Evolutionary conservation across 2,113 vertebrate genomes (phyloP), one percentile per base, ranked within the genome.

Genomic region (Natator depressus): DNA sequence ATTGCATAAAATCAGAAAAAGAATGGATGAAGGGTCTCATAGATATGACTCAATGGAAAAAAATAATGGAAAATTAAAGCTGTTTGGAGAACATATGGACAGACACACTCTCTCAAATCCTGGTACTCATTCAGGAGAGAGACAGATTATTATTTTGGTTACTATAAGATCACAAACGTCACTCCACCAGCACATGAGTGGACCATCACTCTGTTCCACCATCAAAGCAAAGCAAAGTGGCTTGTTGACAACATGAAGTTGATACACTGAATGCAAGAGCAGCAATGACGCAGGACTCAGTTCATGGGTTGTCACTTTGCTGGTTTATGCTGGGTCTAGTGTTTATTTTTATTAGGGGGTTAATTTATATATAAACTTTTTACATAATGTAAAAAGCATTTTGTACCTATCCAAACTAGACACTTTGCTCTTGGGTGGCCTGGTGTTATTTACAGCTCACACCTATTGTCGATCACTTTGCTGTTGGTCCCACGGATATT

Each of bases 301-400:
- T 35, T 20, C 17, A 10, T 69, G 4, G 22, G 20, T 14, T 76
- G 75, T 27, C n/a, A 25, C 42, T 46, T 42, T 10, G 38, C 22
- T 76, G 75, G 38, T 76, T 76, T 76, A 46, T 46, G 42, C 10
- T 27, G 38, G 17, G 38, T 12, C 38, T 76, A 13, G 20, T 76
- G 72, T 42, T 38, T 76, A 47, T 62, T 62, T 31, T 62, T 62
- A 62, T 29, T 62, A 13, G 12, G 12, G 27, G 57, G 12, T 62
- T 62, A 62, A 62, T 62, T 62, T 62, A 62, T 29, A 62, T 31
- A 62, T 31, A 62, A 3, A 57, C 10, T 25, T 27, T 57, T 27
- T 57, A 62, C 57, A 13, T 80, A 54, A n/a, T 51, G 29, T n/a
- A 81, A 93, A 94, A 27, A 24, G 10, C n/a, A 78, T 46, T 78